A percentile compares a stretch with the other conserved stretches of the same genome.
Conservation (phyloP, 35 echinoderm and acorn worm species). For the Diadema setosum region DNA sequence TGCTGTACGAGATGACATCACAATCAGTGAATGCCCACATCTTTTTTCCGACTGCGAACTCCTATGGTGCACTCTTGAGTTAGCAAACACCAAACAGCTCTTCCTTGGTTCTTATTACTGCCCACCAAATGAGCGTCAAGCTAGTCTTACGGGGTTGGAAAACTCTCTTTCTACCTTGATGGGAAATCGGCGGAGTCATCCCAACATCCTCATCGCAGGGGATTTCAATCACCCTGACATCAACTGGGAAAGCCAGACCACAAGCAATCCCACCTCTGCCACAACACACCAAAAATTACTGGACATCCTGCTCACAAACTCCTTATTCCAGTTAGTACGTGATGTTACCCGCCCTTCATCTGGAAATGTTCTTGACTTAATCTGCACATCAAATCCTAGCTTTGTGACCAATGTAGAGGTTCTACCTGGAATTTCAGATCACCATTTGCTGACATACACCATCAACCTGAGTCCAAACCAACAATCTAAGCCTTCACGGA, state of each 20-base stretch:
- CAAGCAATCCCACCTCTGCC: background rate
- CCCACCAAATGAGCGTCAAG: too few relatives aligned
- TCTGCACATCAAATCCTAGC: background rate
- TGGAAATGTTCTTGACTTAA: background rate
- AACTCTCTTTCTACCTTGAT: background rate
- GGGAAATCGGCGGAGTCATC: background rate
- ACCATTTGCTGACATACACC: background rate
- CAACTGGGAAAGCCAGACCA: background rate
- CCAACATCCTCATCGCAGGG: background rate
- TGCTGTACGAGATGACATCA: background rate
- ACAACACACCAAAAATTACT: background rate
- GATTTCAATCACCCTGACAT: background rate
- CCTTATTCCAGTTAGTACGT: background rate
- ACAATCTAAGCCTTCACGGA: background rate
- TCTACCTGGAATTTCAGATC: conserved; percentile 33
- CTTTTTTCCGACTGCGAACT: background rate
- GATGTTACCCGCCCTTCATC: conserved; percentile 18
- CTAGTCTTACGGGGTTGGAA: too few relatives aligned
- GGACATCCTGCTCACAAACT: background rate
- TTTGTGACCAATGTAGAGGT: background rate
- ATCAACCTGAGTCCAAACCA: background rate
- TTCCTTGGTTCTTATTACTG: too few relatives aligned
- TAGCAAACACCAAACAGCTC: background rate
- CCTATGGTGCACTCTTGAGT: background rate
- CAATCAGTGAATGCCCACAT: background rate